Conservation (phyloP, 1,140 invertebrate species). For the Pachypeltis micranthus region DNA sequence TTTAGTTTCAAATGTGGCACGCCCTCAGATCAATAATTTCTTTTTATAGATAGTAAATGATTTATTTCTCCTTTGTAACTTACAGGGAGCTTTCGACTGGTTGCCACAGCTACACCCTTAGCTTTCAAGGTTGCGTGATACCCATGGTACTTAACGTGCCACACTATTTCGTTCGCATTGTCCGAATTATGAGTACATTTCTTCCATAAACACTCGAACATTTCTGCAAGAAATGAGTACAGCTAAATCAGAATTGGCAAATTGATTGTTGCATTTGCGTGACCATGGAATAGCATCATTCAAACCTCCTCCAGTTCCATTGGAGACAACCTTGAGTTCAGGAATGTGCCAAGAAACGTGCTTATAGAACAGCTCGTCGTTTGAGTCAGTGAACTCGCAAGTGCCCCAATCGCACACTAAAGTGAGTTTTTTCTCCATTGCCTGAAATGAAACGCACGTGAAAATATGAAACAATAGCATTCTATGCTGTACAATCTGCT, state of each 20-base stretch:
- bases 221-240: constrained; percentile 21
- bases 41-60: background rate
- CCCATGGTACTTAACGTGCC: constrained; percentile 65
- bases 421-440: background rate
- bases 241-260: background rate
- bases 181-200: constrained; percentile 44
- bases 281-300: background rate
- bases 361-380: constrained; percentile 16
- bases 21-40: too few species aligned
- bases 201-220: constrained; percentile 50
- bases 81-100: constrained; percentile 46
- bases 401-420: constrained; percentile 16
- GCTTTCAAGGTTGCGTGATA: constrained; percentile 60
- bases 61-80: constrained; percentile 33
- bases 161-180: constrained; percentile 42
- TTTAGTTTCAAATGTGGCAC: too few species aligned
- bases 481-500: too few species aligned
- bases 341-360: constrained; percentile 22
- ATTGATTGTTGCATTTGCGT: background rate
- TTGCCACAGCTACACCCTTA: constrained; percentile 50
- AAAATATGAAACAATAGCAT: too few species aligned
- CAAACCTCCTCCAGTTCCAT: constrained; percentile 17
- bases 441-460: too few species aligned
- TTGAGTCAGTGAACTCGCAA: background rate
- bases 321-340: constrained; percentile 8